phyloP scores from a whole-genome alignment of 2,797 vertebrate genomes.

The Podarcis siculus region DNA sequence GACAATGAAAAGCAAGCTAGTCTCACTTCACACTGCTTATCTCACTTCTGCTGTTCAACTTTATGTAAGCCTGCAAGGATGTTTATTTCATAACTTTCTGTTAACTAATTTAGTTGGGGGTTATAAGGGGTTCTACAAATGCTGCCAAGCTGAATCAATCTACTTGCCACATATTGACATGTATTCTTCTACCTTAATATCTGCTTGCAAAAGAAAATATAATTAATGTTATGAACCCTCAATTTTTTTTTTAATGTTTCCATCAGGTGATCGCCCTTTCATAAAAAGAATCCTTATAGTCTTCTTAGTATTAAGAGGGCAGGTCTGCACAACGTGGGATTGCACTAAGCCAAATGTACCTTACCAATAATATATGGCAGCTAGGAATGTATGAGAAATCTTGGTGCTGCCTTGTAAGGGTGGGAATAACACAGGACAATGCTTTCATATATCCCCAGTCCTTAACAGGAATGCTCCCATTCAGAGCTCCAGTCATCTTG shows the following conservation, averaged over 20 bases:
- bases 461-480: too few relatives aligned
- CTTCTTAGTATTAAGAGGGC: background rate
- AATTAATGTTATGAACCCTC: background rate
- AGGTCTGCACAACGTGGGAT: too few relatives aligned
- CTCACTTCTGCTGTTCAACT: background rate
- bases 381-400: too few relatives aligned
- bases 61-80: background rate
- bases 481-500: too few relatives aligned
- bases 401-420: too few relatives aligned
- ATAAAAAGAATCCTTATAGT: background rate
- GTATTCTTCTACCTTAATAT: background rate
- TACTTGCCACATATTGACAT: background rate
- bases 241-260: too few relatives aligned
- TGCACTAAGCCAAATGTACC: too few relatives aligned
- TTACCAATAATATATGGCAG: too few relatives aligned
- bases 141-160: background rate
- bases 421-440: too few relatives aligned
- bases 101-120: background rate
- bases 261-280: background rate
- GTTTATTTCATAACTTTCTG: background rate
- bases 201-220: background rate
- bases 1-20: background rate
- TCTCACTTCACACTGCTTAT: slow-evolving; percentile 4
- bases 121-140: background rate
- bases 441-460: too few relatives aligned